These are phyloP conservation scores for Cherax destructor DNA, from an alignment of 1,140 invertebrate genomes.

Conservation along the genomic window DNA sequence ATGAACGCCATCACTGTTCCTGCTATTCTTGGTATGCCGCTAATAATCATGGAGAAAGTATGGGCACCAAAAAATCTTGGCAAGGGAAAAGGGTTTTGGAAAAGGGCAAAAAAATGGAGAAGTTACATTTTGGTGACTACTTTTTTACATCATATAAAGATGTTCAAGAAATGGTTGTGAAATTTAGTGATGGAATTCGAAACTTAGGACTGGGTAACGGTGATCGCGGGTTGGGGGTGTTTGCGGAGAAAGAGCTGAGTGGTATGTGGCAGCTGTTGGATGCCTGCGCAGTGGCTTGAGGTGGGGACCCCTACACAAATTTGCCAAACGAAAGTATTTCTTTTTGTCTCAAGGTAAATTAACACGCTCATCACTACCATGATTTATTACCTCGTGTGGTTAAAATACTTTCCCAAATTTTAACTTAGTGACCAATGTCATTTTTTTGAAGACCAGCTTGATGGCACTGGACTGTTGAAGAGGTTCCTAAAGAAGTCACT, in stretches of 20 bases:
- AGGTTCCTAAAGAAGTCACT: constrained; percentile 29
- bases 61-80: constrained; percentile 69
- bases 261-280: constrained; percentile 77
- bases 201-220: constrained; percentile 74
- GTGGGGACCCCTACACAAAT: constrained; percentile 73
- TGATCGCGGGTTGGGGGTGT: constrained; percentile 75
- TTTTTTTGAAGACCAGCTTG: constrained; percentile 72
- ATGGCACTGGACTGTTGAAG: constrained; percentile 65
- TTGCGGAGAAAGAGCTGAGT: constrained; percentile 77
- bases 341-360: constrained; percentile 70
- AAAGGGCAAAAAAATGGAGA: constrained; percentile 67
- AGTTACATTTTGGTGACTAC: constrained; percentile 73
- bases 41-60: constrained; percentile 58
- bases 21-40: constrained; percentile 59
- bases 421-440: constrained; percentile 60
- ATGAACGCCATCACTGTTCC: constrained; percentile 59
- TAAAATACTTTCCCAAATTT: constrained; percentile 58
- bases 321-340: constrained; percentile 69
- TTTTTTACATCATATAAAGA: constrained; percentile 75
- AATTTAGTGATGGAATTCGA: constrained; percentile 73
- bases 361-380: constrained; percentile 68
- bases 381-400: constrained; percentile 70
- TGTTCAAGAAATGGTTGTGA: constrained; percentile 73
- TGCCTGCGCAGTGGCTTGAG: constrained; percentile 74
- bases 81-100: constrained; percentile 31